Evolutionary conservation across 2,113 vertebrate species (phyloP).

Genomic region (Mirza zaza): DNA sequence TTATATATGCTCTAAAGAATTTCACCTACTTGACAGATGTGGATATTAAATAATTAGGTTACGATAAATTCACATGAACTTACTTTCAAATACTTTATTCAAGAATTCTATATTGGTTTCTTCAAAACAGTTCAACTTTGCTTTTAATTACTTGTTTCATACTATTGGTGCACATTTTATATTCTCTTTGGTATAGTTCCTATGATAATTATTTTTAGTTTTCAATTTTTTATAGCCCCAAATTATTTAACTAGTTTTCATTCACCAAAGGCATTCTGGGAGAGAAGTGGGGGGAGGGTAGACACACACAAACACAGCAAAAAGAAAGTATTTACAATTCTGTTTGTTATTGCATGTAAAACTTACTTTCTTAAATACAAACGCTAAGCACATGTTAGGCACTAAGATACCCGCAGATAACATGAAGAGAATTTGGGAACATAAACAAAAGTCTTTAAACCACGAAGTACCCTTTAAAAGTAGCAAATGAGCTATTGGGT

Average conservation of each 20-base stretch:
- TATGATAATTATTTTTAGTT: conserved; percentile 24
- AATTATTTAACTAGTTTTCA: conserved; percentile 33
- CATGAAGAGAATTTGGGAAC: background rate
- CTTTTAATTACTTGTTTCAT: conserved; percentile 46
- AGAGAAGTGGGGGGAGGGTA: background rate
- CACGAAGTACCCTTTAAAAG: background rate
- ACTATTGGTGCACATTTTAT: background rate
- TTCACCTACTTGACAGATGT: conserved; percentile 14
- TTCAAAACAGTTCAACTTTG: conserved; percentile 21
- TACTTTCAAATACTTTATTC: conserved; percentile 38
- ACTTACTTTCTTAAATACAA: background rate
- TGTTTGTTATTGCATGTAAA: background rate
- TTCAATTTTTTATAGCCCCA: conserved; percentile 16
- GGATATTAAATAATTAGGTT: conserved; percentile 49
- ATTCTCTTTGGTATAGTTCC: background rate
- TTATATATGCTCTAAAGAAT: conserved; percentile 41
- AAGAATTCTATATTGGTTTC: conserved; percentile 29
- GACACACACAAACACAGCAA: background rate
- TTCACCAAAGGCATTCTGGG: conserved; percentile 25
- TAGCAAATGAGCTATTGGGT: background rate
- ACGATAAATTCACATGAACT: conserved; percentile 3
- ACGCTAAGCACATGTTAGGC: background rate
- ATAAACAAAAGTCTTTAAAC: background rate
- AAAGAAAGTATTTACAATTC: background rate
- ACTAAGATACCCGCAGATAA: background rate